Base-by-base conservation (phyloP, 2,113 vertebrate genomes). In the Anoura caudifer region DNA sequence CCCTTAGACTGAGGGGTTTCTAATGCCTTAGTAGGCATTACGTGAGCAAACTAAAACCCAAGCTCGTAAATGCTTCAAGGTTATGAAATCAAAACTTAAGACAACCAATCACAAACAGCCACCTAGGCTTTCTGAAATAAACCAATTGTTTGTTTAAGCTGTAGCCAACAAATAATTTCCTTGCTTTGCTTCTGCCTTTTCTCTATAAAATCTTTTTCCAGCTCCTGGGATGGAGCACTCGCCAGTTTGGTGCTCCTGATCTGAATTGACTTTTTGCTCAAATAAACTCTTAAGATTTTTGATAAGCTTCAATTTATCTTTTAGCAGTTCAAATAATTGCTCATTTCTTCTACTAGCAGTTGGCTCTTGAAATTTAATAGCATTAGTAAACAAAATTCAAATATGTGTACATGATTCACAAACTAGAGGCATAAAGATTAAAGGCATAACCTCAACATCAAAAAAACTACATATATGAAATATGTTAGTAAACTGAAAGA, bases 311-410 rank as follows among this genome's bases (percentile, higher is more conserved):
- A 67, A 50, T 77, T 88, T 90, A 52, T 76, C 87, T 83, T 90
- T 56, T 65, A 76, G 52, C 24, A 65, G 22, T 85, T 92, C 13
- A 43, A 75, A 80, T 84, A 31, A 41, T 16, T 96, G 10, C 11
- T 7, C 69, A 70, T 77, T 83, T 94, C 43, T 82, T 85, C 61
- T 82, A 56, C 33, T 22, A 69, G 36, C 17, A 84, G 70, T 59
- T 75, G 43, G 38, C 26, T 50, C 65, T 81, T 91, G 56, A 97
- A 88, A 92, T 50, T 88, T 70, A 65, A 76, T 36, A 92, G 36
- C 11, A 56, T 90, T 87, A 79, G 13, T 52, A 94, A 52, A 84
- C 8, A 81, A 36, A 91, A 81, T 81, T 96, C 43, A 85, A n/a
- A 91, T 93, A 33, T 81, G 45, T 70, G 26, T 38, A 67, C 65